A percentile compares a stretch with the other conserved stretches of the same genome.
These are phyloP conservation scores for Camelus dromedarius DNA, from an alignment of 2,113 vertebrate genomes.

Conservation along the genomic window DNA sequence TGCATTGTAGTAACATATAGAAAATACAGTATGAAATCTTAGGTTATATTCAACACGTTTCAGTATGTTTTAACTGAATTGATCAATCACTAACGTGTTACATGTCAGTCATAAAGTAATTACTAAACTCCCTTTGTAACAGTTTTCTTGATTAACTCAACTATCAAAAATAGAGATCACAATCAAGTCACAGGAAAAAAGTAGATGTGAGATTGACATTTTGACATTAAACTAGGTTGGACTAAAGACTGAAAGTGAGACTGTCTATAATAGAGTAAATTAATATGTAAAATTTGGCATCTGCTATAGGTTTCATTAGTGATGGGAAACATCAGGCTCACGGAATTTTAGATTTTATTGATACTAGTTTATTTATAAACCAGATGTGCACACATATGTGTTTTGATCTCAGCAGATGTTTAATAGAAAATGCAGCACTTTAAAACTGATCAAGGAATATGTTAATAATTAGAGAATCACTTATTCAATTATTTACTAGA, in stretches of 20 bases:
- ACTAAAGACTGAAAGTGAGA: not conserved
- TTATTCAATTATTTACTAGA: not conserved
- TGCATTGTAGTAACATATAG: not conserved
- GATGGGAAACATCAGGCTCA: not conserved
- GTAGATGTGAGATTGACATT: not conserved
- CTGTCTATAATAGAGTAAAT: not conserved
- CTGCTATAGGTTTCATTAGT: not conserved
- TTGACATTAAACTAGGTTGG: not conserved
- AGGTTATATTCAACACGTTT: not conserved
- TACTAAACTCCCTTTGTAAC: not conserved
- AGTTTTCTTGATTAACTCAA: not conserved
- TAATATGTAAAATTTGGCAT: not conserved
- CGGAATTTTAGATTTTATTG: not conserved
- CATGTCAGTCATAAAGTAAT: not conserved
- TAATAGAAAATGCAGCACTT: not conserved
- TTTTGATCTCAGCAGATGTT: not conserved
- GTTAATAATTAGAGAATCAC: not conserved
- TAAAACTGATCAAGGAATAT: not conserved
- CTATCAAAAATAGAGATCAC: conserved; percentile 37
- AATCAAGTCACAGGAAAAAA: not conserved
- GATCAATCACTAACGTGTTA: not conserved
- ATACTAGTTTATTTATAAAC: not conserved
- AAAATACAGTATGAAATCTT: not conserved
- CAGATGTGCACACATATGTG: not conserved
- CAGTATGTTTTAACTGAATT: not conserved